A percentile compares a stretch with the other conserved stretches of the same genome.
phyloP scores from a whole-genome alignment of 2,797 vertebrate genomes.

The Manis pentadactyla region DNA sequence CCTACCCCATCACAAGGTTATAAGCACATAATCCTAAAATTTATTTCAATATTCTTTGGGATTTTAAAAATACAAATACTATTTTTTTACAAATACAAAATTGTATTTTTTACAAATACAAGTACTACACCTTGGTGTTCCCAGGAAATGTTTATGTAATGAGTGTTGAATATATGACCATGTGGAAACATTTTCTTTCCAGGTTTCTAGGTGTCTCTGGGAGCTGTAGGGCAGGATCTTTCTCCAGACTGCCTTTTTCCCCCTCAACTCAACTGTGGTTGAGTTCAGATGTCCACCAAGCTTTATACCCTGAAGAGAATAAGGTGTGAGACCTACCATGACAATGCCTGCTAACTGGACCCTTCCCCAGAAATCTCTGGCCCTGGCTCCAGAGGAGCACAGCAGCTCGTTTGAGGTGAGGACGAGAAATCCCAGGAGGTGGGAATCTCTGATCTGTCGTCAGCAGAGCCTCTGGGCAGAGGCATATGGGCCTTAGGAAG shows the following conservation, averaged over 20 bases:
- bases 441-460: neutral
- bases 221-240: neutral
- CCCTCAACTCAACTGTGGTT: neutral
- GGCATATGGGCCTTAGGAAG: neutral
- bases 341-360: conserved; percentile 12
- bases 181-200: neutral
- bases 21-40: neutral
- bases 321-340: neutral
- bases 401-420: conserved; percentile 54
- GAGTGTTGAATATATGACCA: neutral
- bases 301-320: neutral
- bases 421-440: neutral
- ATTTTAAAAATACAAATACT: neutral
- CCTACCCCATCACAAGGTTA: neutral
- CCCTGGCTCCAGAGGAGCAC: neutral
- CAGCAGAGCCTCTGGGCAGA: neutral
- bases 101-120: neutral
- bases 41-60: neutral
- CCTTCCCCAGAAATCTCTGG: neutral
- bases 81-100: too few relatives aligned
- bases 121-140: neutral
- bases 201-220: conserved; percentile 38
- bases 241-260: neutral
- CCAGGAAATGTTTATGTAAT: neutral
- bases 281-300: neutral